Evolutionary conservation across 30 jellyfish, hydroid and myxozoan genomes (phyloP).

Genomic region (Cassiopea xamachana): DNA sequence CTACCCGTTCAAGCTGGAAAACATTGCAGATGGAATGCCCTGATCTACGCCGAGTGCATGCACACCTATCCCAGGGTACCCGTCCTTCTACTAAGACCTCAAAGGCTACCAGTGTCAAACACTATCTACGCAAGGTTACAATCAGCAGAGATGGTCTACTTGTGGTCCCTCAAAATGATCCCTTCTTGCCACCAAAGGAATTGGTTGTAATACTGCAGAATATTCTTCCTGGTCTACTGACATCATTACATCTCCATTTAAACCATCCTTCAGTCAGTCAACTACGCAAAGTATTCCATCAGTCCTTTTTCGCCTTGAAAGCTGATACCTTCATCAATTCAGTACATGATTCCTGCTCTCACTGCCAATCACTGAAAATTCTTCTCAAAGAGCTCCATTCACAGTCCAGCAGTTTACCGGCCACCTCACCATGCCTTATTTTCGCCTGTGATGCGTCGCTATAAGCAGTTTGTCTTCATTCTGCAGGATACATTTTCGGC

Average conservation of each 20-base stretch:
- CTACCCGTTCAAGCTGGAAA: not conserved
- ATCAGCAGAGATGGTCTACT: not conserved
- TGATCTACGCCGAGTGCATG: not conserved
- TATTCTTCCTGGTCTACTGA: conserved; percentile 35
- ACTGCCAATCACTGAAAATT: conserved; percentile 7
- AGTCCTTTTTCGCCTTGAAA: conserved; percentile 46
- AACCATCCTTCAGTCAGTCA: conserved; percentile 42
- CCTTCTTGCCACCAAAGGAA: not conserved
- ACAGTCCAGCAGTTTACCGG: conserved; percentile 13
- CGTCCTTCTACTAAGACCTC: not conserved
- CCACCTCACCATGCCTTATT: conserved; percentile 7
- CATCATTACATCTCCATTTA: conserved; percentile 57
- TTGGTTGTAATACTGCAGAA: conserved; percentile 26
- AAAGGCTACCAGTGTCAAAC: not conserved
- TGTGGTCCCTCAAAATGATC: not conserved
- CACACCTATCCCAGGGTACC: not conserved
- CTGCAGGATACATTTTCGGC: conserved; percentile 31
- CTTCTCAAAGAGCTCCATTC: conserved; percentile 16
- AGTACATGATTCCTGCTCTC: conserved; percentile 12
- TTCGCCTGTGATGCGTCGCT: conserved; percentile 52
- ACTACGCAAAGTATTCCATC: conserved; percentile 23
- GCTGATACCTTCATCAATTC: not conserved
- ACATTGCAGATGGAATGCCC: not conserved
- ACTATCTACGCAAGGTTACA: not conserved
- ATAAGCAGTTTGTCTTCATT: conserved; percentile 41